Conservation (phyloP, 2,113 vertebrate genomes). For the Xenopus laevis region DNA sequence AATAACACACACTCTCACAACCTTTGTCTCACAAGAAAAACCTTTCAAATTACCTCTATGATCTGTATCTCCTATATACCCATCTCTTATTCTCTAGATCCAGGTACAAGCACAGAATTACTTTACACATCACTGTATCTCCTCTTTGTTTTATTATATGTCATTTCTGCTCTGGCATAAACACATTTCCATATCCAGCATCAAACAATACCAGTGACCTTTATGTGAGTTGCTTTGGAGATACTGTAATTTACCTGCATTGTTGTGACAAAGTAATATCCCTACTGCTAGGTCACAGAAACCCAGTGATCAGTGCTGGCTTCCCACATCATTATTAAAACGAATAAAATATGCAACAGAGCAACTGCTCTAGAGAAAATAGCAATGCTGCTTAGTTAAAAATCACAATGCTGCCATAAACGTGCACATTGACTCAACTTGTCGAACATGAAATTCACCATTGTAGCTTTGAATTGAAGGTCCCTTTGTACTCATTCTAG, state of each 20-base stretch:
- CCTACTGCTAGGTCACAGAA: slow-evolving; percentile 49
- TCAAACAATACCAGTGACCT: slow-evolving; percentile 68
- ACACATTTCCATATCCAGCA: slow-evolving; percentile 64
- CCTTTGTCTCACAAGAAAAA: not conserved
- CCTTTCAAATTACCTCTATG: slow-evolving; percentile 19
- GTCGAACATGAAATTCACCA: not conserved
- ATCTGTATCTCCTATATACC: slow-evolving; percentile 5
- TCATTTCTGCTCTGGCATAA: slow-evolving; percentile 58
- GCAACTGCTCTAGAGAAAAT: slow-evolving; percentile 33
- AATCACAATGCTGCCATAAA: not conserved
- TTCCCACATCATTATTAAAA: slow-evolving; percentile 56
- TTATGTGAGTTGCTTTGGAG: slow-evolving; percentile 62
- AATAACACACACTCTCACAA: not conserved
- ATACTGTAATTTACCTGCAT: slow-evolving; percentile 61
- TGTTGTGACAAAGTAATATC: slow-evolving; percentile 68
- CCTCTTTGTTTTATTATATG: slow-evolving; percentile 57
- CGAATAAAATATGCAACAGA: slow-evolving; percentile 23
- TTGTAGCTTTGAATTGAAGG: not conserved
- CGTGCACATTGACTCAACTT: not conserved
- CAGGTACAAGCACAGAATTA: slow-evolving; percentile 55
- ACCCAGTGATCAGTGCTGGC: slow-evolving; percentile 54
- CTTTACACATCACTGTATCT: slow-evolving; percentile 57
- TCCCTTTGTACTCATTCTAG: not conserved
- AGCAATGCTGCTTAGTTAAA: not conserved
- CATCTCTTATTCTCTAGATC: slow-evolving; percentile 49